Percentiles rank a stretch among this genome's conserved stretches.
These are phyloP conservation scores for Dione juno DNA, from an alignment of 2,888 invertebrate genomes.

Conservation along the genomic window DNA sequence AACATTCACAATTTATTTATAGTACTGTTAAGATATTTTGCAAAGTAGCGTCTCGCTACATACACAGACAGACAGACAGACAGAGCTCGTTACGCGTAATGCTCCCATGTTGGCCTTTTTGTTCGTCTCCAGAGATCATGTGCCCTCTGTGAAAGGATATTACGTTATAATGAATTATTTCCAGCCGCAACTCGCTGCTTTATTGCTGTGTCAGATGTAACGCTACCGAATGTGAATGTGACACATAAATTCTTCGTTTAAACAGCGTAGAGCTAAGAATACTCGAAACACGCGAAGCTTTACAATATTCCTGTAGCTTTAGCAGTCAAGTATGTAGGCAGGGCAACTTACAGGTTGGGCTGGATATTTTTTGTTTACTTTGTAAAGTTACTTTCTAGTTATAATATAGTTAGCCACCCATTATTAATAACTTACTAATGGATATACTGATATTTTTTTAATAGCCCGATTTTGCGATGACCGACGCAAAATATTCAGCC, in stretches of 20 bases:
- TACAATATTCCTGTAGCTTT: conserved; percentile 7
- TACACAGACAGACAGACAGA: too few species aligned
- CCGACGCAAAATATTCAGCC: too few species aligned
- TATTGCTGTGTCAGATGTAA: conserved; percentile 43
- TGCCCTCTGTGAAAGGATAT: conserved; percentile 43
- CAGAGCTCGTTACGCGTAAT: conserved; percentile 43
- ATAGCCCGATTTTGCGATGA: too few species aligned
- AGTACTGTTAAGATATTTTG: background rate
- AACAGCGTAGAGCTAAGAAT: conserved; percentile 7
- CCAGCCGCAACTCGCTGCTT: conserved; percentile 39
- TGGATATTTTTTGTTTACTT: background rate
- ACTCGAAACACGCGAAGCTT: conserved; percentile 3
- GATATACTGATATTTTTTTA: too few species aligned
- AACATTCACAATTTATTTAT: conserved; percentile 8
- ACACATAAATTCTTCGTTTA: conserved; percentile 28
- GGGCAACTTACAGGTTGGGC: background rate
- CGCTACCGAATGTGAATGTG: conserved; percentile 19
- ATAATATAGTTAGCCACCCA: too few species aligned
- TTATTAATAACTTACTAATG: too few species aligned
- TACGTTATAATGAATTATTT: conserved; percentile 50
- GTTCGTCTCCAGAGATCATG: conserved; percentile 44
- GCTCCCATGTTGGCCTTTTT: conserved; percentile 46
- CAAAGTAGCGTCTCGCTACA: conserved; percentile 17
- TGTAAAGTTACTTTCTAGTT: too few species aligned
- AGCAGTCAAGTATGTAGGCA: background rate